Conservation (phyloP, 2,888 invertebrate genomes). For the Caenorhabditis japonica region DNA sequence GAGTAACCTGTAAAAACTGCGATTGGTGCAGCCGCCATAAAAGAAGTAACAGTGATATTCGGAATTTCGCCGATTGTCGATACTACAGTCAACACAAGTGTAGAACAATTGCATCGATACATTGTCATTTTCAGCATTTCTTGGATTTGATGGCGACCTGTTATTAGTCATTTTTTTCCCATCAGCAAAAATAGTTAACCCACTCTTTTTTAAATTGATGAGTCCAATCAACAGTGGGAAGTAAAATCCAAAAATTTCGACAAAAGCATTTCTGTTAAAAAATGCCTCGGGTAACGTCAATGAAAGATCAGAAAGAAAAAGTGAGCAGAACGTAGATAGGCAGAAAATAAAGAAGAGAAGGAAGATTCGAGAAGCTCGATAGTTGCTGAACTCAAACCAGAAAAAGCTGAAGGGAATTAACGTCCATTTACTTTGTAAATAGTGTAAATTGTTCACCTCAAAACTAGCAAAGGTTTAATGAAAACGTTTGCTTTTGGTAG, state of each 20-base stretch:
- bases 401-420: slow-evolving; percentile 26
- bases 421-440: background rate
- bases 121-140: slow-evolving; percentile 22
- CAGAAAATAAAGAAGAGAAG: slow-evolving; percentile 24
- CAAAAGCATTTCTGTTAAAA: slow-evolving; percentile 27
- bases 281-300: slow-evolving; percentile 38
- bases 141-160: slow-evolving; percentile 31
- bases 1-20: slow-evolving; percentile 25
- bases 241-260: slow-evolving; percentile 25
- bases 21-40: slow-evolving; percentile 11
- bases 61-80: slow-evolving; percentile 9
- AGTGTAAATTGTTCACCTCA: slow-evolving; percentile 17
- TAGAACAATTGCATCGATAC: slow-evolving; percentile 17
- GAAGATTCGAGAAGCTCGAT: slow-evolving; percentile 23
- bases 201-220: slow-evolving; percentile 23
- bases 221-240: slow-evolving; percentile 33
- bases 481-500: slow-evolving; percentile 21
- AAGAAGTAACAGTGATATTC: background rate
- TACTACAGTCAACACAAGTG: background rate
- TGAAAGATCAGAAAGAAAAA: slow-evolving; percentile 32
- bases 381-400: slow-evolving; percentile 77
- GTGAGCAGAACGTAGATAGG: slow-evolving; percentile 22
- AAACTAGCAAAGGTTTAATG: slow-evolving; percentile 6
- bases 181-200: background rate
- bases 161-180: background rate